phyloP scores from a whole-genome alignment of 2,888 invertebrate species.

The Acrobeloides nanus region DNA sequence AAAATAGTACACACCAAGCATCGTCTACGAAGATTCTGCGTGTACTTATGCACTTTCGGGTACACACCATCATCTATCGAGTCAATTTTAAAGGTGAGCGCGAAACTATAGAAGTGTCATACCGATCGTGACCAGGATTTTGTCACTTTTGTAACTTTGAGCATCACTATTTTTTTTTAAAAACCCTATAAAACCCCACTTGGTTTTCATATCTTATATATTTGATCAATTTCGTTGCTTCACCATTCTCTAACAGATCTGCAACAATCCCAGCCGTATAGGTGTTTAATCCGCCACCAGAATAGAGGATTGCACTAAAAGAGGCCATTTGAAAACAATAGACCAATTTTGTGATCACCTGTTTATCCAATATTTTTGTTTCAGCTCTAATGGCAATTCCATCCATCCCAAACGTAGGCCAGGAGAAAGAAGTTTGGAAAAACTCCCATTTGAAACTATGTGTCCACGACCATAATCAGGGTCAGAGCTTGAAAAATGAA shows the following conservation, averaged over 20 bases:
- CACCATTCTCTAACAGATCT: slow-evolving; percentile 55
- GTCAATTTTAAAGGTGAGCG: too few species aligned
- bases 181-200: too few species aligned
- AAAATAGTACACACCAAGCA: too few species aligned
- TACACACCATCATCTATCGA: too few species aligned
- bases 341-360: slow-evolving; percentile 13
- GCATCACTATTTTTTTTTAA: too few species aligned
- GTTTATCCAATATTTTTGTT: slow-evolving; percentile 22
- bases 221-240: slow-evolving; percentile 55
- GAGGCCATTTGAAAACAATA: background rate
- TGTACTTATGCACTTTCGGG: too few species aligned
- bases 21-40: too few species aligned
- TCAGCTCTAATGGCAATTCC: slow-evolving; percentile 58
- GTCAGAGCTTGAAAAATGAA: too few species aligned
- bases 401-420: slow-evolving; percentile 66
- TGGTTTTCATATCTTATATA: slow-evolving; percentile 21
- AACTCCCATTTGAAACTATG: slow-evolving; percentile 64
- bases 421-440: slow-evolving; percentile 65
- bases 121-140: too few species aligned
- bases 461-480: slow-evolving; percentile 56
- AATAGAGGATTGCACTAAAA: slow-evolving; percentile 59
- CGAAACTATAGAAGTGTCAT: too few species aligned
- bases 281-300: slow-evolving; percentile 64
- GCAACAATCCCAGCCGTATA: slow-evolving; percentile 61
- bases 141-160: too few species aligned